Conservation (phyloP, 2,113 vertebrate genomes). For the Craseonycteris thonglongyai region DNA sequence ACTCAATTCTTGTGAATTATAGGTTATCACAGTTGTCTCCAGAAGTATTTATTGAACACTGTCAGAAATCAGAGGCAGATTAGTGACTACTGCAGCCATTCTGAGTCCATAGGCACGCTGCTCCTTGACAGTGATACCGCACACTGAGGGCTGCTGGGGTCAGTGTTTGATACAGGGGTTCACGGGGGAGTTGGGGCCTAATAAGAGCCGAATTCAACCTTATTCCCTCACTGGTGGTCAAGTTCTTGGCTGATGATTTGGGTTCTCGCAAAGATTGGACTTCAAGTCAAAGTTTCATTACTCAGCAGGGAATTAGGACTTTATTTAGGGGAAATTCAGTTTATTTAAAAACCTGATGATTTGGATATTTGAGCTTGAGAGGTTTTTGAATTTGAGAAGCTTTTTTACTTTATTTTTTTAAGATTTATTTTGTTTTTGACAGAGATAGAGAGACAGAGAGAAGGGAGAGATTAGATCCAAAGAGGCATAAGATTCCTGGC, state of each 20-base stretch:
- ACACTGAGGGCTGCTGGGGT: too few species aligned
- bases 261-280: not conserved
- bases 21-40: not conserved
- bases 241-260: not conserved
- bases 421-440: too few species aligned
- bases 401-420: too few species aligned
- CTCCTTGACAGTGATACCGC: too few species aligned
- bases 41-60: not conserved
- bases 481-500: not conserved
- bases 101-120: too few species aligned
- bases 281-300: not conserved
- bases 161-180: not conserved
- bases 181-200: not conserved
- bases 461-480: too few species aligned
- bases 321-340: not conserved
- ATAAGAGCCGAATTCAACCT: not conserved
- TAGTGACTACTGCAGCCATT: too few species aligned
- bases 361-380: not conserved
- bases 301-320: not conserved
- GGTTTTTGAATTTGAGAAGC: constrained; percentile 4
- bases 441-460: too few species aligned
- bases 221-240: not conserved
- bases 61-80: not conserved
- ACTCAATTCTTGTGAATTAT: not conserved
- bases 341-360: not conserved